Percentiles rank a stretch among this genome's conserved stretches.
Conservation (phyloP, 2,797 vertebrate species). For the Zonotrichia albicollis region DNA sequence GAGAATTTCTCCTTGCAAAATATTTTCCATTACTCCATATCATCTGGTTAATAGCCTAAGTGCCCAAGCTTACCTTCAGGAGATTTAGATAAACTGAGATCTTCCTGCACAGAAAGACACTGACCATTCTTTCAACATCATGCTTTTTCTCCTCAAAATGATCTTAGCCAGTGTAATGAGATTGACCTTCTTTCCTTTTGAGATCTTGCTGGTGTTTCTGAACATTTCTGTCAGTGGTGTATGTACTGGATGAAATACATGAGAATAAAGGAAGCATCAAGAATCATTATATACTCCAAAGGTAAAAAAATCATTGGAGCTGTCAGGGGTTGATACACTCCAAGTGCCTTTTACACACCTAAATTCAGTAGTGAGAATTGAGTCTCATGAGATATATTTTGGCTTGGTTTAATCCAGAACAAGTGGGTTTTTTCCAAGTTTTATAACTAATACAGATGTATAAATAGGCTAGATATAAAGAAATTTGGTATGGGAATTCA, state of each 20-base stretch:
- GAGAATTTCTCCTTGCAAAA: background rate
- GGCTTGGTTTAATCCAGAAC: background rate
- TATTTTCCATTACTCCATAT: background rate
- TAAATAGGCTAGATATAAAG: background rate
- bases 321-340: background rate
- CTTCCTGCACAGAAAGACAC: background rate
- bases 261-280: background rate
- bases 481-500: background rate
- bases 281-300: background rate
- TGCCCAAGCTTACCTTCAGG: slow-evolving; percentile 4
- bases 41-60: background rate
- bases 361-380: background rate
- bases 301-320: background rate
- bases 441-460: background rate
- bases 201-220: background rate
- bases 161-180: background rate
- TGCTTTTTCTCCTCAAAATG: background rate
- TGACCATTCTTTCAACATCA: background rate
- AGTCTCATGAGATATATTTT: background rate
- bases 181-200: background rate
- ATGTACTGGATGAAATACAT: background rate
- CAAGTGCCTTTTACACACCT: background rate
- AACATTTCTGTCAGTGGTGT: background rate
- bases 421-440: background rate
- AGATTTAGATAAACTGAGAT: background rate